These are phyloP conservation scores for Phymorhynchus buccinoides DNA, from an alignment of 1,140 invertebrate genomes.

Conservation along the genomic window DNA sequence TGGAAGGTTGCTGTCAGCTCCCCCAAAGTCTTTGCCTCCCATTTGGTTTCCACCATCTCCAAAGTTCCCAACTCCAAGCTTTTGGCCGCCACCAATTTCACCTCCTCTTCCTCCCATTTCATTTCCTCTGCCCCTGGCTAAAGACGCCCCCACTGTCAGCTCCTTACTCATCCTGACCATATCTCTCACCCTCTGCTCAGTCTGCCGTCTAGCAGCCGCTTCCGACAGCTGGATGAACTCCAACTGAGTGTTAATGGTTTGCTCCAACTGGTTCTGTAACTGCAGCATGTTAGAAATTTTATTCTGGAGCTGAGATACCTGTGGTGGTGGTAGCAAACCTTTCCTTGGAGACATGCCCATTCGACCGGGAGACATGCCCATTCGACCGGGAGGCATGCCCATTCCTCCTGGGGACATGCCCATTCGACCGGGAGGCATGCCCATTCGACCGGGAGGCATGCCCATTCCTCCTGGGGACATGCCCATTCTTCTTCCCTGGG, in stretches of 20 bases:
- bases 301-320: background rate
- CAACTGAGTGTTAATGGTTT: conserved; percentile 32
- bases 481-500: too few relatives aligned
- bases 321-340: too few relatives aligned
- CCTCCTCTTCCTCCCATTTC: background rate
- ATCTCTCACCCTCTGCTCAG: background rate
- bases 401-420: too few relatives aligned
- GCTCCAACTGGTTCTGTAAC: conserved; percentile 33
- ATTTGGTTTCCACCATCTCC: background rate
- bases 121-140: background rate
- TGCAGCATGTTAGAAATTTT: conserved; percentile 27
- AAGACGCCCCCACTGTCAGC: too few relatives aligned
- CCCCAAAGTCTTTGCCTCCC: conserved; percentile 30
- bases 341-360: too few relatives aligned
- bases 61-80: background rate
- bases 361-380: too few relatives aligned
- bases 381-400: too few relatives aligned
- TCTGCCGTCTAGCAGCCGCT: conserved; percentile 2
- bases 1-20: background rate
- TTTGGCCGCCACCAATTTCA: background rate
- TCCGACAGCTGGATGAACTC: conserved; percentile 22
- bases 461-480: too few relatives aligned
- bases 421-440: too few relatives aligned
- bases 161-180: background rate
- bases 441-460: too few relatives aligned